These are phyloP conservation scores for Lasius platythorax DNA, from an alignment of 2,888 invertebrate genomes.

Conservation along the genomic window DNA sequence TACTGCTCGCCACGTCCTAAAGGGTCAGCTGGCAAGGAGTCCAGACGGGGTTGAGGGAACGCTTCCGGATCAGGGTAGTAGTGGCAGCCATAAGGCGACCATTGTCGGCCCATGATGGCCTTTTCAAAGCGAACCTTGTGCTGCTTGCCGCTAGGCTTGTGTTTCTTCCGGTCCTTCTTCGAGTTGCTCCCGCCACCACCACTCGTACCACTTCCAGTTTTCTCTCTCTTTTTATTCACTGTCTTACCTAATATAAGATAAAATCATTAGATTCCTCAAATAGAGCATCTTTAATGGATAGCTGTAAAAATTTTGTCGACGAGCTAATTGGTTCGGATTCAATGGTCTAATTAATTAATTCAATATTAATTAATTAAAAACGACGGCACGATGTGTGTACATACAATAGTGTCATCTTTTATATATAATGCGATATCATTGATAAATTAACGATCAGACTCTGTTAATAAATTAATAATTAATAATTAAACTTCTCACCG, in stretches of 20 bases:
- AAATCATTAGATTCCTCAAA: not conserved
- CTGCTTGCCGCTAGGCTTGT: constrained; percentile 78
- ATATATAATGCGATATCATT: not conserved
- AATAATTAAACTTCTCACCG: constrained; percentile 36
- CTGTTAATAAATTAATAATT: not conserved
- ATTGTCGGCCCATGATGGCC: constrained; percentile 86
- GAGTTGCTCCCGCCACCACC: constrained; percentile 86
- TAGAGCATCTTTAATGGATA: not conserved
- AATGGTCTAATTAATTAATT: not conserved
- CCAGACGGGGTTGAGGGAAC: constrained; percentile 94
- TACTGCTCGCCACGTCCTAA: constrained; percentile 96
- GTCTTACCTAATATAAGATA: constrained; percentile 64
- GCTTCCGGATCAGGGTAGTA: constrained; percentile 95
- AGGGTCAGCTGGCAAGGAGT: constrained; percentile 95
- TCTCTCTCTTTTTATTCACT: constrained; percentile 84
- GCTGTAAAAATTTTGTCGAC: not conserved
- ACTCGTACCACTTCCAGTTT: constrained; percentile 86
- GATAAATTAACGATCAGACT: not conserved
- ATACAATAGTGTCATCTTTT: not conserved
- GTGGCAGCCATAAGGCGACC: constrained; percentile 97
- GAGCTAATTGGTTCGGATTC: not conserved
- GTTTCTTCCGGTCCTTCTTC: constrained; percentile 84
- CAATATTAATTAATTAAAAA: not conserved
- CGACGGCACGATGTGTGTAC: too few species aligned
- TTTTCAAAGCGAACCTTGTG: constrained; percentile 87